phyloP scores from a whole-genome alignment of 2,797 vertebrate genomes.

The Gephyroberyx darwinii region DNA sequence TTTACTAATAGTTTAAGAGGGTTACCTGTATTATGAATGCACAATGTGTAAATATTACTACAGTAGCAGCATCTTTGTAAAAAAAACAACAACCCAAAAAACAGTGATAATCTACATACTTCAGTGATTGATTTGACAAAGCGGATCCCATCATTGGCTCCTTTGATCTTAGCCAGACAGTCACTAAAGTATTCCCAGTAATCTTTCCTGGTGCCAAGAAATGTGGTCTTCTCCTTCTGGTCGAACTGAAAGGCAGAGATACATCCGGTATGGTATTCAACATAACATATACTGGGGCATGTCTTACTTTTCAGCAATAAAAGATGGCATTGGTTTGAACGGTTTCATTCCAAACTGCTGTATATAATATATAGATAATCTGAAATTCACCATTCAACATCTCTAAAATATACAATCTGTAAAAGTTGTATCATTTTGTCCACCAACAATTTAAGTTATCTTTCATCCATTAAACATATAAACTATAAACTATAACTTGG shows the following conservation, averaged over 20 bases:
- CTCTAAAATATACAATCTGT: background rate
- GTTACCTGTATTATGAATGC: no score
- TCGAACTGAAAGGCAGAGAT: constrained; percentile 84
- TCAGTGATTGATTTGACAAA: constrained; percentile 93
- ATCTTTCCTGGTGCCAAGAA: constrained; percentile 91
- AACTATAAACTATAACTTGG: no score
- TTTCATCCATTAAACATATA: background rate
- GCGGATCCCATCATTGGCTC: constrained; percentile 92
- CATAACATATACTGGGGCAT: background rate
- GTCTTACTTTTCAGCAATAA: background rate
- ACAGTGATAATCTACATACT: constrained; percentile 72
- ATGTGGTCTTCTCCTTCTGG: constrained; percentile 91
- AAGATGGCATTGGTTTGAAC: background rate
- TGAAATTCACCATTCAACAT: background rate
- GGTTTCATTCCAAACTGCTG: background rate
- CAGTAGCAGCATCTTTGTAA: background rate
- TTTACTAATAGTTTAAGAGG: no score
- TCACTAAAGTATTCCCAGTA: constrained; percentile 96
- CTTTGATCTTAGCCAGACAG: constrained; percentile 91
- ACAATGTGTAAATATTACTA: no score
- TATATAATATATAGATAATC: background rate
- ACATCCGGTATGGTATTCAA: constrained; percentile 3
- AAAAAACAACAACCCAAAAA: constrained; percentile 16
- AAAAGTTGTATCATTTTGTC: background rate
- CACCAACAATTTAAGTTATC: background rate